Evolutionary conservation across 2,797 vertebrate genomes (phyloP), one percentile per base, ranked within the genome.

Genomic region (Synanceia verrucosa): DNA sequence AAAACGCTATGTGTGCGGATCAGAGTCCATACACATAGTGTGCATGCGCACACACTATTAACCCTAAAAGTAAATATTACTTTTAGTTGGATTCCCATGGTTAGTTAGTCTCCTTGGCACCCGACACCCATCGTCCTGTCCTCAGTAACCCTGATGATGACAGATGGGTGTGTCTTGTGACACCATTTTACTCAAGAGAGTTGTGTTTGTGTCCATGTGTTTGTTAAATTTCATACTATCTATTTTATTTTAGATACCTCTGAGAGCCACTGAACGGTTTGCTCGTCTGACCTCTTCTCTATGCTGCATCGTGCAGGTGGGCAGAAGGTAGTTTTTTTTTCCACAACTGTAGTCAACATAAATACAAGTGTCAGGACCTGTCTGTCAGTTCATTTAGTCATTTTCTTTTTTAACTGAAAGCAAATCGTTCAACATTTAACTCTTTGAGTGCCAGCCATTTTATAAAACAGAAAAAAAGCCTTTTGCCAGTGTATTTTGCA

Each of bases 11-110:
- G 81, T 63, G 77, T 52, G 55, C 76, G 72, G 78, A 71, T 79
- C 82, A 51, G 41, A 65, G 65, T 81, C 66, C 65, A 57, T 55
- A 46, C 65, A 82, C 62, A 50, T 50, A 43, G 60, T n/a, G 18
- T 76, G 77, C 67, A 68, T 19, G 14, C 73, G 48, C 70, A 81
- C 73, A 86, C 66, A 76, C 79, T 37, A 37, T 84, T 89, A 87
- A 92, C 86, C 81, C 80, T 64, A 21, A 86, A 86, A 74, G 82
- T 79, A 86, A 90, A 89, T 70, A 23, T 73, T 61, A 28, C 69
- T 76, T 60, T 72, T 43, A 84, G 68, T 47, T 50, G 57, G 64
- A 71, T 87, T 87, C 85, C 71, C 78, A 83, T 63, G 64, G 79
- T 79, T 72, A 26, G 83, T 87, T 86, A 79, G 83, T 88, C 82